phyloP scores from a whole-genome alignment of 2,888 invertebrate genomes.

The Chydorus sphaericus region DNA sequence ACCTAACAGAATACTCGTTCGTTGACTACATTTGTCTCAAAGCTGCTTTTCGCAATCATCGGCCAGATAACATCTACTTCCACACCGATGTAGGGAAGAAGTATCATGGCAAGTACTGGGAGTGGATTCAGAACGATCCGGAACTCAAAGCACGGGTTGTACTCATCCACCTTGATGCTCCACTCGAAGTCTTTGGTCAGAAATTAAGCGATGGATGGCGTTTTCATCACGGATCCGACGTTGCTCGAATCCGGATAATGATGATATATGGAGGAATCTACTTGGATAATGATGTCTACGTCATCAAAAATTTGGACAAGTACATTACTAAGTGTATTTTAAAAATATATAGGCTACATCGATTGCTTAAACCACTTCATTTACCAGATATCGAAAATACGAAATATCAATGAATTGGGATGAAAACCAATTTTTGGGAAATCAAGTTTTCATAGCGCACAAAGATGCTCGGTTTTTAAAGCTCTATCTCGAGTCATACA shows the following conservation, averaged over 20 bases:
- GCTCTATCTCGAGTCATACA: too few relatives aligned
- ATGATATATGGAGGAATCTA: slow-evolving; percentile 26
- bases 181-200: slow-evolving; percentile 12
- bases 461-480: too few relatives aligned
- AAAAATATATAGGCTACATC: too few relatives aligned
- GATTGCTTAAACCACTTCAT: too few relatives aligned
- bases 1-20: slow-evolving; percentile 18
- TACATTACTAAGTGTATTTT: too few relatives aligned
- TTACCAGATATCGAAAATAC: slow-evolving; percentile 23
- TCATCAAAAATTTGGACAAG: slow-evolving; percentile 25
- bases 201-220: slow-evolving; percentile 21
- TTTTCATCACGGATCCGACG: slow-evolving; percentile 17
- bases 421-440: too few relatives aligned
- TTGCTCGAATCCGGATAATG: slow-evolving; percentile 23
- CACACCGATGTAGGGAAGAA: slow-evolving; percentile 7
- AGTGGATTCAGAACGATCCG: slow-evolving; percentile 14
- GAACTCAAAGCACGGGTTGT: slow-evolving; percentile 2
- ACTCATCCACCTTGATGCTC: slow-evolving; percentile 1
- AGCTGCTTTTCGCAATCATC: slow-evolving; percentile 18
- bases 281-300: slow-evolving; percentile 25
- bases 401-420: slow-evolving; percentile 25
- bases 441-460: too few relatives aligned
- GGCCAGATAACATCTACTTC: slow-evolving; percentile 10
- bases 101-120: slow-evolving; percentile 21
- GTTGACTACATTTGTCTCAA: slow-evolving; percentile 21